Evolutionary conservation across 2,113 vertebrate species (phyloP).

Genomic region (Natator depressus): DNA sequence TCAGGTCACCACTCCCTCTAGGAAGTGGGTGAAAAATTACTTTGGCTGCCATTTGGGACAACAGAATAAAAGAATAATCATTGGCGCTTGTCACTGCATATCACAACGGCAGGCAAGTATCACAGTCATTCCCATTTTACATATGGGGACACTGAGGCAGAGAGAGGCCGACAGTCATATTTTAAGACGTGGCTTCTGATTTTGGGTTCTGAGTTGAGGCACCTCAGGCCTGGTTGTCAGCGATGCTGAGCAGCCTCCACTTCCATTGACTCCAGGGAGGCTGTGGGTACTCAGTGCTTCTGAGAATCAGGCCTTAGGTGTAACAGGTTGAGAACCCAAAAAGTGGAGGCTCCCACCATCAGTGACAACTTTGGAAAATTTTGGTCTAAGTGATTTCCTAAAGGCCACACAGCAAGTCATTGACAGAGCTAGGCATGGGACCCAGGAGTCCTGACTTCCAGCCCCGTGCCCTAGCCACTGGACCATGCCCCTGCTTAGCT

Average conservation of each 20-base stretch:
- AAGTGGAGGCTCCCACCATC: neutral
- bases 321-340: neutral
- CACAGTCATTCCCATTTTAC: neutral
- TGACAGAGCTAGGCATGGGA: neutral
- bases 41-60: neutral
- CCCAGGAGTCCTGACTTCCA: neutral
- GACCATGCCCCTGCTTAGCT: neutral
- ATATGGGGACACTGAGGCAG: neutral
- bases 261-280: neutral
- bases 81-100: neutral
- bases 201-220: neutral
- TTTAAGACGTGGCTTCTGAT: neutral
- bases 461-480: rapidly evolving
- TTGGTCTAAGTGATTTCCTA: neutral
- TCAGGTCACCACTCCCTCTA: constrained; percentile 4
- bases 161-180: rapidly evolving
- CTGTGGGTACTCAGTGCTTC: neutral
- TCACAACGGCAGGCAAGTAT: neutral
- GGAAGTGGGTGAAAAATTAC: constrained; percentile 55
- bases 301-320: neutral
- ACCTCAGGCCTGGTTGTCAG: neutral
- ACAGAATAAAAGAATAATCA: neutral
- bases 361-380: neutral
- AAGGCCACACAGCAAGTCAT: neutral
- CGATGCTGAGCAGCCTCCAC: neutral